Evolutionary conservation across 2,888 invertebrate species (phyloP), one percentile per base, ranked within the genome.

Genomic region (Tigriopus californicus): DNA sequence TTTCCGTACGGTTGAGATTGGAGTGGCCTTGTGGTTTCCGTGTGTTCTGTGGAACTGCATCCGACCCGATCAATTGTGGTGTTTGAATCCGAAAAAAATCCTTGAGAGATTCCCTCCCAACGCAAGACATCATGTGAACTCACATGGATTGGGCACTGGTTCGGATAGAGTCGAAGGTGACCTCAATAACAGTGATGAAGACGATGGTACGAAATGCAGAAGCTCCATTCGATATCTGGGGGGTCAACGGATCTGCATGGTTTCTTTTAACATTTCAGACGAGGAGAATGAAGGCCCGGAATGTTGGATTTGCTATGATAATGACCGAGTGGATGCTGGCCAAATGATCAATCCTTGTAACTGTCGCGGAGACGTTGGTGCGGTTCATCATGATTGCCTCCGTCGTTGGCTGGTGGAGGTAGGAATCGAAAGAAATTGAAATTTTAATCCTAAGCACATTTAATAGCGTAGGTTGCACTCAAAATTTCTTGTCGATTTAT

Each of bases 11-110:
- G 86, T 85, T 53, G 92, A 92, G 77, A 85, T 91, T 66, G 91
- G 90, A 10, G 89, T 90, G 61, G 87, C 87, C 66, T 74, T 92
- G 68, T 92, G 91, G 91, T 92, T 91, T 73, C 90, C 91, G 41
- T 91, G 91, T 71, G 90, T 90, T 58, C 76, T 92, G 65, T 92
- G 92, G 92, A 92, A 92, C 75, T 90, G 87, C 65, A 88, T 89
- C 80, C 74, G 77, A 61, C 91, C 91, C 54, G 88, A 89, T 70
- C 82, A 88, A 71, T 75, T 92, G 63, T 92, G 91, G 92, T 83
- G 91, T 66, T 75, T 92, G 65, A 92, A 92, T 76, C 91, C 91
- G 44, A 80, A 86, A 66, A 83, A 85, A 68, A 56, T 56, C 12
- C 33, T 56, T 20, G 56, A 56, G 33, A 3, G 56, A 24, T 44